These are phyloP conservation scores for Aphelinus atriplicis DNA, from an alignment of 1,140 invertebrate species.

Conservation along the genomic window DNA sequence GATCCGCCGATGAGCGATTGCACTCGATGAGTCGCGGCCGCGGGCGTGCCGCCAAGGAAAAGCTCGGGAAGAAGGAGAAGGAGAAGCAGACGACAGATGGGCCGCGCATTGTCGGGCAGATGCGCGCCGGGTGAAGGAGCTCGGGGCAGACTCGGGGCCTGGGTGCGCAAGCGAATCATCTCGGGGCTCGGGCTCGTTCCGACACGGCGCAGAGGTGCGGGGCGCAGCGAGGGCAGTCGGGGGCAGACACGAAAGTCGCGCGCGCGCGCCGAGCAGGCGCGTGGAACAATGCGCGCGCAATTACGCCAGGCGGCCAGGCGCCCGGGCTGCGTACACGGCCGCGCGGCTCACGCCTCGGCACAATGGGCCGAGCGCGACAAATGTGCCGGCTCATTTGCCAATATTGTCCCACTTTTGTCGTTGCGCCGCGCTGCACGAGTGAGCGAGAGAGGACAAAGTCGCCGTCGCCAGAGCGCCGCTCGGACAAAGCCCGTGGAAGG, in stretches of 20 bases:
- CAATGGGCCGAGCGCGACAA: slow-evolving; percentile 48
- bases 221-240: neutral
- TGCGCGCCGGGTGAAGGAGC: neutral
- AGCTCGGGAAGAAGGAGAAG: neutral
- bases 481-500: slow-evolving; percentile 5
- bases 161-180: neutral
- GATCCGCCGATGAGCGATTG: slow-evolving; percentile 26
- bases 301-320: slow-evolving; percentile 46
- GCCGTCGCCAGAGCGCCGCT: neutral
- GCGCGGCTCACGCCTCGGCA: slow-evolving; percentile 49
- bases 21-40: slow-evolving; percentile 21
- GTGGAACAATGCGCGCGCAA: slow-evolving; percentile 59
- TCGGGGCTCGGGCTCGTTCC: neutral
- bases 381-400: slow-evolving; percentile 64
- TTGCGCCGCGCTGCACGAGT: slow-evolving; percentile 14
- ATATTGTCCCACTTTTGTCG: slow-evolving; percentile 65
- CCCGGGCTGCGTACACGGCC: slow-evolving; percentile 40
- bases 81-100: neutral
- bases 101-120: neutral
- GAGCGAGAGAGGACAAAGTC: neutral
- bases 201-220: neutral
- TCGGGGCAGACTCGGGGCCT: neutral
- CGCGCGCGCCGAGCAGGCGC: slow-evolving; percentile 27
- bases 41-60: neutral
- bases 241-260: neutral